A percentile compares a stretch with the other conserved stretches of the same genome.
Conservation (phyloP, 2,888 invertebrate species). For the Protonemura montana region DNA sequence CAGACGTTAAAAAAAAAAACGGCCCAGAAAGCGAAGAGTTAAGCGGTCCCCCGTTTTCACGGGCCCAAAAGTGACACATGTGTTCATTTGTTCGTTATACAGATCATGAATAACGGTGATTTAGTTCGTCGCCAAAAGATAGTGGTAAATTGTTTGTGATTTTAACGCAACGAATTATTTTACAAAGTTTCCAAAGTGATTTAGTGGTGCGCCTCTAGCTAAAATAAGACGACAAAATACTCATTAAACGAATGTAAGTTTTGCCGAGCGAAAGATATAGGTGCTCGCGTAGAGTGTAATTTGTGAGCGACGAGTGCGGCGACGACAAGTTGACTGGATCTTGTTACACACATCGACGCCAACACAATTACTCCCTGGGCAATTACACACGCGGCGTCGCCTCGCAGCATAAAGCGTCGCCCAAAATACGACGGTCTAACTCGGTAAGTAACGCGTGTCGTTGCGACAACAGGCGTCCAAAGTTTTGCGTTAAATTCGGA, state of each 20-base stretch:
- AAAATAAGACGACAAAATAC: slow-evolving; percentile 27
- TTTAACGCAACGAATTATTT: background rate
- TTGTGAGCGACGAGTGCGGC: background rate
- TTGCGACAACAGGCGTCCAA: too few species aligned
- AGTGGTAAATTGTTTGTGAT: background rate
- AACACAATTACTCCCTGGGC: background rate
- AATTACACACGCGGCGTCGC: background rate
- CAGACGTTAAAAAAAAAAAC: too few species aligned
- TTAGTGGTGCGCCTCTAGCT: background rate
- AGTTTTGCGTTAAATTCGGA: too few species aligned
- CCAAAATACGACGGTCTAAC: background rate
- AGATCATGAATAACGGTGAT: background rate
- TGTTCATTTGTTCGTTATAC: background rate
- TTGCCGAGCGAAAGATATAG: background rate
- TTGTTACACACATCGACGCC: slow-evolving; percentile 22
- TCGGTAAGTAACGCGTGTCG: background rate
- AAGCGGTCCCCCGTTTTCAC: too few species aligned
- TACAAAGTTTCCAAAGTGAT: background rate
- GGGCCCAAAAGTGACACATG: background rate
- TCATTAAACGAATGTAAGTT: slow-evolving; percentile 10
- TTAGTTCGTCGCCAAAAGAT: background rate
- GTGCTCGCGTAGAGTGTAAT: background rate
- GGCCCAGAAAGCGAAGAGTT: too few species aligned
- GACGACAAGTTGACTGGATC: slow-evolving; percentile 35
- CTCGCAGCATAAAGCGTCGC: background rate